These are phyloP conservation scores for Pyrocephalus nanus DNA, from an alignment of 2,797 vertebrate genomes.

Conservation along the genomic window DNA sequence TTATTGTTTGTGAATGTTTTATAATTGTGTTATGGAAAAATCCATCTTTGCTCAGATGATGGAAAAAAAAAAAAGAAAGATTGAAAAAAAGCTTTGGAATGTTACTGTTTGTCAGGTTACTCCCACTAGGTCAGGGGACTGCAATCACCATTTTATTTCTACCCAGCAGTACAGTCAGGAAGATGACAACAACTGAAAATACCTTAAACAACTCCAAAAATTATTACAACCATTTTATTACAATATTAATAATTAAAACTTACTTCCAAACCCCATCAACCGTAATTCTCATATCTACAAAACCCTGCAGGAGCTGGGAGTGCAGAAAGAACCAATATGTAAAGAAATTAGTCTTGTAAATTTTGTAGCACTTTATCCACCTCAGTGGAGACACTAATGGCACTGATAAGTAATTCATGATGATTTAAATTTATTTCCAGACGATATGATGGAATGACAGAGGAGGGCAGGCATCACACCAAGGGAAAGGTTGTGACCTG, in stretches of 20 bases:
- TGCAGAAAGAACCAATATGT: not conserved
- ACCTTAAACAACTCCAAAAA: not conserved
- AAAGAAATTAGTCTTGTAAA: not conserved
- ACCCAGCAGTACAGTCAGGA: not conserved
- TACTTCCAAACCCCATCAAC: not conserved
- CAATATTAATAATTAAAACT: slow-evolving; percentile 25
- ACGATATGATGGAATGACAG: not conserved
- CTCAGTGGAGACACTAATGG: not conserved
- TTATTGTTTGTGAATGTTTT: slow-evolving; percentile 48
- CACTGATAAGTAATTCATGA: not conserved
- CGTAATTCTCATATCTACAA: not conserved
- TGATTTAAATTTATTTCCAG: not conserved
- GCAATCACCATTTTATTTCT: not conserved
- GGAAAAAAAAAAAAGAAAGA: not conserved
- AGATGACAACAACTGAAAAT: not conserved
- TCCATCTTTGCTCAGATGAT: not conserved
- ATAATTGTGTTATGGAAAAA: slow-evolving; percentile 25
- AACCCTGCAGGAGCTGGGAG: not conserved
- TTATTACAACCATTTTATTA: not conserved
- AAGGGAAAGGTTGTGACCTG: not conserved
- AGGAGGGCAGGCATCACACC: not conserved
- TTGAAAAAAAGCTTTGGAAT: not conserved
- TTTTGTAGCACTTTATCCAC: not conserved
- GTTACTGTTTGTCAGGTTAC: not conserved
- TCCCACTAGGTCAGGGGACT: not conserved